Evolutionary conservation across 2,113 vertebrate genomes (phyloP), one percentile per base, ranked within the genome.

Genomic region (Nothoprocta perdicaria): DNA sequence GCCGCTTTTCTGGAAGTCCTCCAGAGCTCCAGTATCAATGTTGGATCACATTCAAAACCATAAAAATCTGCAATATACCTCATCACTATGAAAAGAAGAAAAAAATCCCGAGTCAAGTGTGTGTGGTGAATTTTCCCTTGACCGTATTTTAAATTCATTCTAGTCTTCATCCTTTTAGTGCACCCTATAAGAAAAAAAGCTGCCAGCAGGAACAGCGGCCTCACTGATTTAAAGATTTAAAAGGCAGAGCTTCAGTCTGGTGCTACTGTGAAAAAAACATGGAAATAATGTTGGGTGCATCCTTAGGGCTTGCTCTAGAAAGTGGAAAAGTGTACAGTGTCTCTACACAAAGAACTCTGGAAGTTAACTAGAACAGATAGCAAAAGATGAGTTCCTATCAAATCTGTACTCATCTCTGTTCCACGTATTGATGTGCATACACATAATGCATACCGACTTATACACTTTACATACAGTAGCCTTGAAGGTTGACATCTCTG

Each of bases 1-100:
- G 77, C 53, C 43, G 74, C 82, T 14, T 63, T 90, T 77, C 46
- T 97, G 83, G 89, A 92, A 87, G 33, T 84, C 38, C 53, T 94
- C 77, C 90, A 85, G 73, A 91, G 46, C 58, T 93, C 88, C 57
- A 96, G 71, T 79, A 95, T 94, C 95, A 95, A 86, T 86, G 89
- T 31, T 80, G 66, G 90, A 94, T 79, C 80, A 61, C 9, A 38
- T 61, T 91, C 93, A 95, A 95, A 95, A 38, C 78, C 88, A 95
- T 75, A 91, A 88, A 96, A 95, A 90, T 69, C 62, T 90, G 57
- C 89, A 84, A 88, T 89, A 94, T 48, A 72, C 71, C 43, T 88
- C 86, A 85, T 80, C 46, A 55, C 17, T 84, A 72, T 71, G 84
- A 73, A 93, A 92, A 88, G 6, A 24, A 12, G 38, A 12, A 69